Evolutionary conservation across 2,113 vertebrate species (phyloP), one percentile per base, ranked within the genome.

Genomic region (Lophotis ruficrista): DNA sequence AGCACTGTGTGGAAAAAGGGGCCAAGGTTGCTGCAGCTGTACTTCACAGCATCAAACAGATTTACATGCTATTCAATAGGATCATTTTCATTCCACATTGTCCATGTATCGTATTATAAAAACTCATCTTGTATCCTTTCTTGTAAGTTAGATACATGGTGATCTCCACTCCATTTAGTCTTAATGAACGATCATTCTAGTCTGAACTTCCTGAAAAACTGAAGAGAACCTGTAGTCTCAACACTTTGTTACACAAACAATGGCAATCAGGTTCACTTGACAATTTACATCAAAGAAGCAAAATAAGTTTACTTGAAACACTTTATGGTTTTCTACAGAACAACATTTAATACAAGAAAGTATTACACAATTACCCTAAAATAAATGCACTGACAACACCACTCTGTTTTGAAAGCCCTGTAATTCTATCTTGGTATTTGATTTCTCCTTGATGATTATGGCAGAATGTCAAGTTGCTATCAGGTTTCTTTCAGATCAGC

Each of bases 21-120:
- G 65, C 81, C 85, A 92, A 89, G 81, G 78, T 21, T 96, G 94
- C 84, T 87, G 89, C 95, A 96, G 96, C 93, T 96, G 93, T 48
- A 94, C 73, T 89, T 68, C 62, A 41, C 56, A 10, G 51, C 4
- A 6, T 81, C 94, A 86, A 73, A 90, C 43, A 79, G 51, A 89
- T 89, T 94, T 87, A 60, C 37, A 61, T 30, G 90, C 79, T 53
- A 89, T 37, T 87, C 4, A 5, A 71, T 15, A 95, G 58, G 43
- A 64, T 28, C 65, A 20, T 64, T 96, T 94, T 61, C 48, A 76
- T 35, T 88, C 72, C 53, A 48, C 12, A 21, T 12, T n/a, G 66
- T 12, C 31, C 41, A 68, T 4, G 0, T 21, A 17, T 0, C 2
- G 0, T 0, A 38, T 23, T 27, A 87, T 56, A 31, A 78, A 77